Conservation (phyloP, 2,113 vertebrate genomes). For the Leptosomus discolor region DNA sequence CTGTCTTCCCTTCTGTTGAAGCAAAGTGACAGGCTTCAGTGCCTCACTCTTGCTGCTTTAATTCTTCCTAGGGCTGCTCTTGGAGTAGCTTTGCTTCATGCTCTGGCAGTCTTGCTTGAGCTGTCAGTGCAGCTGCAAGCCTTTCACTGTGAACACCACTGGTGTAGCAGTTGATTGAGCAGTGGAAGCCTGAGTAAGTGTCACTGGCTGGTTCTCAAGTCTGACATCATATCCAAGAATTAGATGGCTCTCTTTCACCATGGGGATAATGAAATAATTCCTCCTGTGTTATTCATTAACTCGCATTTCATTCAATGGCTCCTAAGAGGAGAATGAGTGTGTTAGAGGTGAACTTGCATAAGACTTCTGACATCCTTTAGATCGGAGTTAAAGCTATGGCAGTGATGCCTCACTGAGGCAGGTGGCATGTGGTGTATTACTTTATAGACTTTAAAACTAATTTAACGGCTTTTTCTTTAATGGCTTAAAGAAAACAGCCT, state of each 20-base stretch:
- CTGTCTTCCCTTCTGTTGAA: not conserved
- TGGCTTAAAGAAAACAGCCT: not conserved
- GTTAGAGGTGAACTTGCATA: slow-evolving; percentile 39
- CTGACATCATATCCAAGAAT: slow-evolving; percentile 46
- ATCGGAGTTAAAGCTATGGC: not conserved
- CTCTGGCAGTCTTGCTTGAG: not conserved
- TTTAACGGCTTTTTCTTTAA: not conserved
- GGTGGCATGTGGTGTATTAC: not conserved
- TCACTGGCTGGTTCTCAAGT: slow-evolving; percentile 37
- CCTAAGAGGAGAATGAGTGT: not conserved
- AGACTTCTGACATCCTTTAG: slow-evolving; percentile 17
- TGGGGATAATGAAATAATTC: slow-evolving; percentile 52
- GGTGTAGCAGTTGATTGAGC: not conserved
- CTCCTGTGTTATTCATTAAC: slow-evolving; percentile 58
- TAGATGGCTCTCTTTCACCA: slow-evolving; percentile 36
- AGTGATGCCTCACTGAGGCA: not conserved
- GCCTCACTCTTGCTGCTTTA: not conserved
- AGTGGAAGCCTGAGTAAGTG: not conserved
- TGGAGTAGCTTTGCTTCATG: not conserved
- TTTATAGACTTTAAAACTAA: not conserved
- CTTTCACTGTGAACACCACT: not conserved
- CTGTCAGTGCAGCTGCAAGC: not conserved
- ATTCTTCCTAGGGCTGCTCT: not conserved
- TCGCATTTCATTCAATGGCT: slow-evolving; percentile 41
- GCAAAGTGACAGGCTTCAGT: not conserved